Conservation (phyloP, 1,140 invertebrate genomes). For the Aradophagus sp. region DNA sequence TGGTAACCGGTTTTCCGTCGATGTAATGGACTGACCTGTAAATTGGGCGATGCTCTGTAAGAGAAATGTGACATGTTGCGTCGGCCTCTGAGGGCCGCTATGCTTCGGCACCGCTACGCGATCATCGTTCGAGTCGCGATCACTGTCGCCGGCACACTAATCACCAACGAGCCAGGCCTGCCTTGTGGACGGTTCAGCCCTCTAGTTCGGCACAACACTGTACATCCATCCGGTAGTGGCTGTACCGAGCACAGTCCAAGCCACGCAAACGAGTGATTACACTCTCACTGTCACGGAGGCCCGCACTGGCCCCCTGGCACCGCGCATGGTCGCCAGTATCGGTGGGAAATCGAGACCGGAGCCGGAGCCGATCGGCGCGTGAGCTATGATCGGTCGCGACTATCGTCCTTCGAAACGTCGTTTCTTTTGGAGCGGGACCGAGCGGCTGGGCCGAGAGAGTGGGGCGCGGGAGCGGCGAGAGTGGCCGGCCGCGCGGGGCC, state of each 20-base stretch:
- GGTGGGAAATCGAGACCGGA: neutral
- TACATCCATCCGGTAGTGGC: constrained; percentile 42
- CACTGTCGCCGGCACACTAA: constrained; percentile 39
- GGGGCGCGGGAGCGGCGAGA: constrained; percentile 13
- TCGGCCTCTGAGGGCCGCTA: constrained; percentile 76
- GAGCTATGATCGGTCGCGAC: constrained; percentile 76
- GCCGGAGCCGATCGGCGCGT: constrained; percentile 72
- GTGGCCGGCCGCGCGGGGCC: constrained; percentile 13
- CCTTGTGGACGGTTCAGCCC: constrained; percentile 4
- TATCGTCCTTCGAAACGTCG: constrained; percentile 74
- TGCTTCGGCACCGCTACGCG: constrained; percentile 70
- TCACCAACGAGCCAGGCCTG: constrained; percentile 34
- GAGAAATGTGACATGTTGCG: constrained; percentile 82
- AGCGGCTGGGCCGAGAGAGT: constrained; percentile 36
- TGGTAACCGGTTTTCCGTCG: too few species aligned
- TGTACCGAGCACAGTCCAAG: too few species aligned
- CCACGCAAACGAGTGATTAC: constrained; percentile 28
- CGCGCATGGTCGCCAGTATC: constrained; percentile 30
- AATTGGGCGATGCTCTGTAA: constrained; percentile 80
- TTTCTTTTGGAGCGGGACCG: constrained; percentile 74
- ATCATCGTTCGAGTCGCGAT: constrained; percentile 65
- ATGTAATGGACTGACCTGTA: constrained; percentile 77
- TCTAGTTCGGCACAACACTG: constrained; percentile 42
- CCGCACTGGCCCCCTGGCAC: constrained; percentile 4
- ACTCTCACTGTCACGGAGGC: constrained; percentile 64